These are phyloP conservation scores for Drosophila virilis DNA, from an alignment of 1,140 invertebrate genomes.

Conservation along the genomic window DNA sequence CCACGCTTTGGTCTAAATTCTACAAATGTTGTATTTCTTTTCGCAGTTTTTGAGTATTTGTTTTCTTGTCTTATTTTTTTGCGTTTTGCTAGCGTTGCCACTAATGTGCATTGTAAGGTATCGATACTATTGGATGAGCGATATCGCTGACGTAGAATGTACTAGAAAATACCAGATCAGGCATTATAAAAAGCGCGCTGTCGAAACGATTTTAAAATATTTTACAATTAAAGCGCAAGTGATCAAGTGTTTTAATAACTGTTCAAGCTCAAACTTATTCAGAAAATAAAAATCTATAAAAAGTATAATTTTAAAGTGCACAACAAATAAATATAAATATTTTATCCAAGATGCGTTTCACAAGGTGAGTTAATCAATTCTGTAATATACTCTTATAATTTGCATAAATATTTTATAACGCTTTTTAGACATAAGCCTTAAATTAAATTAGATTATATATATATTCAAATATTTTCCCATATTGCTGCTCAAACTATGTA, in stretches of 20 bases:
- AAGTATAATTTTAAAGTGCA: slow-evolving; percentile 1
- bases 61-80: slow-evolving; percentile 19
- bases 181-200: slow-evolving; percentile 55
- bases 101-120: slow-evolving; percentile 21
- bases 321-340: background rate
- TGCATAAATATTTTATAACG: background rate
- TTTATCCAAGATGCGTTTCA: slow-evolving; percentile 62
- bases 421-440: background rate
- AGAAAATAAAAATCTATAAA: background rate
- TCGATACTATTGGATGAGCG: slow-evolving; percentile 9
- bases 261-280: background rate
- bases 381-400: background rate
- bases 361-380: slow-evolving; percentile 51
- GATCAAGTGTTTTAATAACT: slow-evolving; percentile 10
- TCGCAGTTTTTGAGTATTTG: slow-evolving; percentile 24
- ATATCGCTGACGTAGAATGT: slow-evolving; percentile 10
- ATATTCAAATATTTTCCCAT: background rate
- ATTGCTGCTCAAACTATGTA: too few species aligned
- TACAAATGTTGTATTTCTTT: slow-evolving; percentile 3
- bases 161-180: slow-evolving; percentile 50
- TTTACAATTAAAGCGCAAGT: slow-evolving; percentile 39
- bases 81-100: slow-evolving; percentile 24
- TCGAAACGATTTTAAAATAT: slow-evolving; percentile 50
- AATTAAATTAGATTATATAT: background rate
- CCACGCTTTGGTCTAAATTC: background rate